phyloP scores from a whole-genome alignment of 2,888 invertebrate species.

The Synanthedon formicaeformis region DNA sequence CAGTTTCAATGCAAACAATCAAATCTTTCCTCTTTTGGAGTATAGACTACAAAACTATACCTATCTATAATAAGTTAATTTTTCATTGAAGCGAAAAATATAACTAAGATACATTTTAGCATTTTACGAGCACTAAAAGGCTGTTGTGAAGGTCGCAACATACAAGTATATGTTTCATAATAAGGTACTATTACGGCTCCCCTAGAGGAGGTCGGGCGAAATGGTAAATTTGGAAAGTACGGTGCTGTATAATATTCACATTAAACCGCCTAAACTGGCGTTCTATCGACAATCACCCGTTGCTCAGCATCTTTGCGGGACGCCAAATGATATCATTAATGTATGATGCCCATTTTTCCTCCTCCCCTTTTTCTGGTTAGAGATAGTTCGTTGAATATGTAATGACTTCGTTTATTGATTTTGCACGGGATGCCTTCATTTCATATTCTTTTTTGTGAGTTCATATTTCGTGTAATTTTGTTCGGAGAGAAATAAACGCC shows the following conservation, averaged over 20 bases:
- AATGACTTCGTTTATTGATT: slow-evolving; percentile 34
- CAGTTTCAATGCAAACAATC: no score
- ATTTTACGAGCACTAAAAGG: no score
- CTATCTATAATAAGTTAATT: no score
- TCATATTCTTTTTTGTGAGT: neutral
- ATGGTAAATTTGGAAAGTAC: slow-evolving; percentile 21
- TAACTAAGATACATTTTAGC: no score
- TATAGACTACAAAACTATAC: no score
- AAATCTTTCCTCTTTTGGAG: no score
- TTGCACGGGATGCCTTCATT: slow-evolving; percentile 5
- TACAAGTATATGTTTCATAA: neutral
- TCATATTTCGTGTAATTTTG: no score
- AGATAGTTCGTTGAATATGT: slow-evolving; percentile 48
- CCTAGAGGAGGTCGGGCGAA: slow-evolving; percentile 13
- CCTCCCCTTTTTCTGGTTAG: slow-evolving; percentile 12
- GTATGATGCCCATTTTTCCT: slow-evolving; percentile 47
- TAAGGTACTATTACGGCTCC: slow-evolving; percentile 12
- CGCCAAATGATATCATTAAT: slow-evolving; percentile 60
- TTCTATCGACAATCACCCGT: slow-evolving; percentile 56
- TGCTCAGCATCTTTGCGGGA: slow-evolving; percentile 57
- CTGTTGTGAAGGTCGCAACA: neutral
- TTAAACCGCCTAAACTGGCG: slow-evolving; percentile 50
- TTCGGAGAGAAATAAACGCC: no score
- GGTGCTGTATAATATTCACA: slow-evolving; percentile 62
- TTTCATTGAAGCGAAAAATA: no score